Conservation (phyloP, 2,113 vertebrate genomes). For the Uria lomvia region DNA sequence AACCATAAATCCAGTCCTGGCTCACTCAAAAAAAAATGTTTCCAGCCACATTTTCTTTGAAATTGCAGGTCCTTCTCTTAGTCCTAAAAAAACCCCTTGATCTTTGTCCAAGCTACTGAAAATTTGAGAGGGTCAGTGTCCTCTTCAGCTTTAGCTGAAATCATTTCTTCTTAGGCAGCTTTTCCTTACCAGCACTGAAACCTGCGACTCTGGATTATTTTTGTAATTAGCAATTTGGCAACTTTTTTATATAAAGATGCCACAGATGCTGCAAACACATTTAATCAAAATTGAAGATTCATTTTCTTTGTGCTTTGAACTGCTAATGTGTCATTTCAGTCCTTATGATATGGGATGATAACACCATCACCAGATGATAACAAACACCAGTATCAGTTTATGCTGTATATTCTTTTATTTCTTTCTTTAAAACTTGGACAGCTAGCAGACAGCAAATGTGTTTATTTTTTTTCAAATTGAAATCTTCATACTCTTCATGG, state of each 20-base stretch:
- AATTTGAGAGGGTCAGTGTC: background rate
- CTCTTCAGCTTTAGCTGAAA: background rate
- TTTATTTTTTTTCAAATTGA: background rate
- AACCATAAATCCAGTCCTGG: conserved; percentile 14
- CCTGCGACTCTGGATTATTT: conserved; percentile 26
- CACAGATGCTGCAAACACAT: conserved; percentile 47
- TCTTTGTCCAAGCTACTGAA: conserved; percentile 4
- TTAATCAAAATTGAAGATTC: conserved; percentile 1
- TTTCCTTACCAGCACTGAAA: background rate
- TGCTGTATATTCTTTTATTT: background rate
- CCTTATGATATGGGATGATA: background rate
- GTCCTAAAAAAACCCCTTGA: background rate
- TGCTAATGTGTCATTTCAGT: background rate
- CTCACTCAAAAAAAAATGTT: background rate
- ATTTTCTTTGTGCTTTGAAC: conserved; percentile 33
- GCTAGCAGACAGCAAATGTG: background rate
- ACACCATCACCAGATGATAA: background rate
- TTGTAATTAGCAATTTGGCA: conserved; percentile 40
- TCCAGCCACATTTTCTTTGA: background rate
- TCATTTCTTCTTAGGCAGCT: background rate
- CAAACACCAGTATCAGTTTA: background rate
- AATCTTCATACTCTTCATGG: background rate
- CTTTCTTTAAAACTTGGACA: background rate
- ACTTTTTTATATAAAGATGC: background rate
- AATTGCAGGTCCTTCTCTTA: background rate